A percentile compares a stretch with the other conserved stretches of the same genome.
These are phyloP conservation scores for Ifrita kowaldi DNA, from an alignment of 2,113 vertebrate genomes.

Conservation along the genomic window DNA sequence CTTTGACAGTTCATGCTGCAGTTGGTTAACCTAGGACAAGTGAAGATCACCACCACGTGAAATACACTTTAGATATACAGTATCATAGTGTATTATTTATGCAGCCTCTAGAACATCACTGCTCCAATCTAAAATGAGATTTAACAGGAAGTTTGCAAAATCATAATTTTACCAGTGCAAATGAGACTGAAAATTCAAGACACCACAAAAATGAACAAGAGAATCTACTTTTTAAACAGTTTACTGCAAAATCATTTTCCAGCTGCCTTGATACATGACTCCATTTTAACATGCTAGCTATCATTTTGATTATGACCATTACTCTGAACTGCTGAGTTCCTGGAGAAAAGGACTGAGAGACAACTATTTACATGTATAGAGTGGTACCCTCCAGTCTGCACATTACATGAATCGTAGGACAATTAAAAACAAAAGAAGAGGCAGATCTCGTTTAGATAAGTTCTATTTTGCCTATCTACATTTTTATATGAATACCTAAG, in stretches of 20 bases:
- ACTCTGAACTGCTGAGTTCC: not conserved
- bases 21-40: conserved; percentile 86
- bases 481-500: not conserved
- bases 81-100: not conserved
- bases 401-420: not conserved
- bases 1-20: conserved; percentile 92
- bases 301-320: not conserved
- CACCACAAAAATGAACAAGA: not conserved
- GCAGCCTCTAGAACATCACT: not conserved
- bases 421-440: not conserved
- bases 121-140: not conserved
- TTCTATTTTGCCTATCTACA: not conserved
- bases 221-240: not conserved
- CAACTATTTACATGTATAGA: not conserved
- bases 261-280: not conserved
- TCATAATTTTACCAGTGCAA: not conserved
- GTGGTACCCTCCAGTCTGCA: not conserved
- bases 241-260: not conserved
- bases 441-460: not conserved
- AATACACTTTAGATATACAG: not conserved
- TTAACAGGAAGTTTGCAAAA: not conserved
- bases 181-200: not conserved
- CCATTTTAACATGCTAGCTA: not conserved
- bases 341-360: not conserved
- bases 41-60: not conserved